Conservation (phyloP, 2,888 invertebrate genomes). For the Candidula unifasciata region DNA sequence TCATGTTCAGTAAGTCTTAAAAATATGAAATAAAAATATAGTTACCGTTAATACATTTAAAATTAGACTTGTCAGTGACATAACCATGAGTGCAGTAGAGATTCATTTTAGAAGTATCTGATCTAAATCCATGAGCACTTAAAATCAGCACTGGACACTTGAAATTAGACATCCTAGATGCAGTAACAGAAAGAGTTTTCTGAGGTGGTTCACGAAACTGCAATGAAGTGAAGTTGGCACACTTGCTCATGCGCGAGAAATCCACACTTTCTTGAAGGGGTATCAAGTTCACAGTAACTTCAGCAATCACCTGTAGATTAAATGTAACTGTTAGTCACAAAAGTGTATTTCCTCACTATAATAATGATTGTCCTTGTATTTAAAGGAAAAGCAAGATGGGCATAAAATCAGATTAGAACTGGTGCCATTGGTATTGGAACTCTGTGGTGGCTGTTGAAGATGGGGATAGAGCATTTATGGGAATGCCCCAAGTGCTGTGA, state of each 20-base stretch:
- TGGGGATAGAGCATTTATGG: too few relatives aligned
- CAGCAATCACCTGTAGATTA: slow-evolving; percentile 38
- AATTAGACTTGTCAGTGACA: slow-evolving; percentile 48
- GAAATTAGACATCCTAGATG: slow-evolving; percentile 15
- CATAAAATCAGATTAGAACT: too few relatives aligned
- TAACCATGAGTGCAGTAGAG: slow-evolving; percentile 51
- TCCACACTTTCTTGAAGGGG: slow-evolving; percentile 46
- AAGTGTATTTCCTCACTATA: too few relatives aligned
- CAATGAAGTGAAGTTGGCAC: slow-evolving; percentile 44
- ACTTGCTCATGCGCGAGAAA: slow-evolving; percentile 36
- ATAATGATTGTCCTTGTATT: too few relatives aligned
- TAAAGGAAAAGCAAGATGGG: too few relatives aligned
- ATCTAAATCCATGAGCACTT: slow-evolving; percentile 36
- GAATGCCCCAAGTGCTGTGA: too few relatives aligned
- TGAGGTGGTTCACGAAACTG: slow-evolving; percentile 30
- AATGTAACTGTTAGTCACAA: too few relatives aligned
- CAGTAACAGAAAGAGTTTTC: slow-evolving; percentile 43
- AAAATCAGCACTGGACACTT: slow-evolving; percentile 50
- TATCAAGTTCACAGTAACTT: slow-evolving; percentile 37
- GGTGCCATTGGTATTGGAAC: too few relatives aligned
- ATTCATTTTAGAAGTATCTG: not conserved
- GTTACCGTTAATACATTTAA: slow-evolving; percentile 55
- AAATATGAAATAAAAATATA: not conserved
- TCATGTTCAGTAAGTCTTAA: too few relatives aligned
- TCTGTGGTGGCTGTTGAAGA: too few relatives aligned